Base-by-base conservation (phyloP, 2,888 invertebrate species). In the Lasius fuliginosus region DNA sequence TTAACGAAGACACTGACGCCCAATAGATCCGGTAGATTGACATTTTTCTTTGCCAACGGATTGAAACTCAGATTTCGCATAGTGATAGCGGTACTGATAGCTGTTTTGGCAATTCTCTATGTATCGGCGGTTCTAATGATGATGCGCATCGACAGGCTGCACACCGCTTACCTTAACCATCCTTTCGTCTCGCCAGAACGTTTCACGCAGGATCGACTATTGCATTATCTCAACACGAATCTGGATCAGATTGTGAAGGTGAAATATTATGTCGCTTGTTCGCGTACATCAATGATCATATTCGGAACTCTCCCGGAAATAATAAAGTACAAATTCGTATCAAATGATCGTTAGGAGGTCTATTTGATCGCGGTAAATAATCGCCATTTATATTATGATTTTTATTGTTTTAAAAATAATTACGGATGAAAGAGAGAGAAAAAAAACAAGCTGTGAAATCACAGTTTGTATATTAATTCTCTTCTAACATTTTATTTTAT, bases 201-300 rank as follows among this genome's bases (percentile, higher is more conserved):
- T 68, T 93, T 94, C 69, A 94, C 94, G 5, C 93, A 94, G 65
- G 93, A 94, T 88, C 93, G 92, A 60, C 90, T 94, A 33, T 84
- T 94, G 86, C 94, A 94, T 76, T 94, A 94, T 95, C 96, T 98
- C 86, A 96, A 97, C 92, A 96, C 97, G 88, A 98, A 98, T 96
- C 96, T 98, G 90, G 96, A 98, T 94, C 97, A 98, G 95, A 97
- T 98, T 92, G 97, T 97, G 86, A 98, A 97, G 97, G 98, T 97
- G 94, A 93, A 92, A 6, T 58, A 12, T 56, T 62, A 3, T 11
- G 11, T 1, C 6, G 12, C 11, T 49, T 23, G 18, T 33, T 46
- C 18, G 11, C 11, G 11, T 18, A 6, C 18, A 15, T 58, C 3
- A 2, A 74, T 33, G 36, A 33, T 40, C 18, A 2, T 11, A 73